phyloP scores from a whole-genome alignment of 2,888 invertebrate species.

The Rhingia campestris region DNA sequence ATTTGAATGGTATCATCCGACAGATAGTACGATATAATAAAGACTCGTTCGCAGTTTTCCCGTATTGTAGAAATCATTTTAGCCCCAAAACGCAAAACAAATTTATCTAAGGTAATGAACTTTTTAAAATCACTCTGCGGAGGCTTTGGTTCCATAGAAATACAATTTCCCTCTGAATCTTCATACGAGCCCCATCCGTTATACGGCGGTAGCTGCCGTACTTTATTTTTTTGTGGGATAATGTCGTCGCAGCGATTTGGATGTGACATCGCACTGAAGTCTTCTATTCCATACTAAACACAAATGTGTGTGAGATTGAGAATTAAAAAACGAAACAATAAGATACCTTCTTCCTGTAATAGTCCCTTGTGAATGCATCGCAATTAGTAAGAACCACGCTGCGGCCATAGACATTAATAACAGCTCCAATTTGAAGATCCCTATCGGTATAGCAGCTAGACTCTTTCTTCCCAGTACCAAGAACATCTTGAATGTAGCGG shows the following conservation, averaged over 20 bases:
- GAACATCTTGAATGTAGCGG: slow-evolving; percentile 85
- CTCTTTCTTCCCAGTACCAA: slow-evolving; percentile 84
- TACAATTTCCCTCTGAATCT: slow-evolving; percentile 94
- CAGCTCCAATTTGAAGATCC: slow-evolving; percentile 92
- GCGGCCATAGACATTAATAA: slow-evolving; percentile 91
- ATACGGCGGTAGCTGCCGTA: slow-evolving; percentile 89
- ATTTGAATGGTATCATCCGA: slow-evolving; percentile 93
- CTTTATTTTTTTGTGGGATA: slow-evolving; percentile 55
- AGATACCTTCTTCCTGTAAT: slow-evolving; percentile 87
- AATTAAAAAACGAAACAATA: not conserved
- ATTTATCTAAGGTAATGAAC: slow-evolving; percentile 91
- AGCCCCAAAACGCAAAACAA: slow-evolving; percentile 89
- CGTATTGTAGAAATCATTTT: slow-evolving; percentile 89
- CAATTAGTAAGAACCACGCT: slow-evolving; percentile 91
- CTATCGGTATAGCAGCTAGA: slow-evolving; percentile 79
- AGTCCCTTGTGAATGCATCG: slow-evolving; percentile 93
- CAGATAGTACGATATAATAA: slow-evolving; percentile 91
- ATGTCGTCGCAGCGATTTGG: slow-evolving; percentile 78
- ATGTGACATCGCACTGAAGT: slow-evolving; percentile 78
- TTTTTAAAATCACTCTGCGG: slow-evolving; percentile 91
- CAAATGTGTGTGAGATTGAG: not conserved
- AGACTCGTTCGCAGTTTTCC: slow-evolving; percentile 87
- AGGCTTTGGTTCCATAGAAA: slow-evolving; percentile 90
- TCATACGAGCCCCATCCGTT: slow-evolving; percentile 95
- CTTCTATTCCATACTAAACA: slow-evolving; percentile 81